A percentile compares a stretch with the other conserved stretches of the same genome.
phyloP scores from a whole-genome alignment of 2,888 invertebrate species.

The Archips xylosteana region DNA sequence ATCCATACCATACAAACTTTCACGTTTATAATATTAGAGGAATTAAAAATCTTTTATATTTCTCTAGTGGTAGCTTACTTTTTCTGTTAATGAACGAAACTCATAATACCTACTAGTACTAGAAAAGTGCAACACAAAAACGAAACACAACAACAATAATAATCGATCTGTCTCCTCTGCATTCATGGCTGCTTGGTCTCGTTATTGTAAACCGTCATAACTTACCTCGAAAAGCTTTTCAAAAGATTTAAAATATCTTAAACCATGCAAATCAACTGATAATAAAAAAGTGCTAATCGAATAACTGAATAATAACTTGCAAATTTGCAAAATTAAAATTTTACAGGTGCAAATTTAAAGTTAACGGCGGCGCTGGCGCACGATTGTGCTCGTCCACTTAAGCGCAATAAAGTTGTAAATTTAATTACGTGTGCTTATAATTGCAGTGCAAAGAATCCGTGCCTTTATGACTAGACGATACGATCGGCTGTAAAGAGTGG shows the following conservation, averaged over 20 bases:
- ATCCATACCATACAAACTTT: too few species aligned
- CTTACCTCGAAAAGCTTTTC: not conserved
- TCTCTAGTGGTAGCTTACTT: not conserved
- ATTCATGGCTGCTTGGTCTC: not conserved
- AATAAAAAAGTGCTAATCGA: constrained; percentile 23
- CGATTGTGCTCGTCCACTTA: constrained; percentile 50
- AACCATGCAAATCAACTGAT: constrained; percentile 17
- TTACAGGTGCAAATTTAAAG: constrained; percentile 47
- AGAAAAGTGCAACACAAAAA: not conserved
- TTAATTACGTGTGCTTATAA: constrained; percentile 52
- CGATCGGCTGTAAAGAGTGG: constrained; percentile 59
- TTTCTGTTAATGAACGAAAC: too few species aligned
- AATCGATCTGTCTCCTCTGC: too few species aligned
- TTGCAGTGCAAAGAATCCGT: constrained; percentile 51
- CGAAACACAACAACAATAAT: too few species aligned
- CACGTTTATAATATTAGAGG: too few species aligned
- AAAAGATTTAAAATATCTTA: not conserved
- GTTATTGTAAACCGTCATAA: not conserved
- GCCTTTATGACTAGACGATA: constrained; percentile 56
- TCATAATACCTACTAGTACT: not conserved
- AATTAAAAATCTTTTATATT: not conserved
- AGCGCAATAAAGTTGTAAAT: constrained; percentile 54
- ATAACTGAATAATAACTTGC: constrained; percentile 45
- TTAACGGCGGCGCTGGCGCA: constrained; percentile 35
- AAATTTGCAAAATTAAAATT: constrained; percentile 48